Evolutionary conservation across 2,113 vertebrate genomes (phyloP).

Genomic region (Rynchops niger): DNA sequence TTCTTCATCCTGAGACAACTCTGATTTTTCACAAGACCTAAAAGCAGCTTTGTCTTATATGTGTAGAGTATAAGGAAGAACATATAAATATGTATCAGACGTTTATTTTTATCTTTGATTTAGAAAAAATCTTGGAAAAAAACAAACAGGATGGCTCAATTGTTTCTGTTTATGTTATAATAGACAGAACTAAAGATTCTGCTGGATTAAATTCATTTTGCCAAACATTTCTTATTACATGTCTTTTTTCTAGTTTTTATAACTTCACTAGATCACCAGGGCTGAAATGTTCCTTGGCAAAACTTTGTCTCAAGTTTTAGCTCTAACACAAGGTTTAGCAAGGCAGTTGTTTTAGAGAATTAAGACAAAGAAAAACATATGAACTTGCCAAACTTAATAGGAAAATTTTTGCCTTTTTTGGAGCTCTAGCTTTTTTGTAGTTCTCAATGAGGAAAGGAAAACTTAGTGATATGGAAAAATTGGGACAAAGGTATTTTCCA

Average conservation of each 20-base stretch:
- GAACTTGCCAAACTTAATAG: not conserved
- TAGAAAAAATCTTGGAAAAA: not conserved
- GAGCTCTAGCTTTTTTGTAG: not conserved
- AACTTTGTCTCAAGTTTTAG: not conserved
- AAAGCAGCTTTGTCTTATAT: not conserved
- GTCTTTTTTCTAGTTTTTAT: not conserved
- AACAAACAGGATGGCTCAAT: not conserved
- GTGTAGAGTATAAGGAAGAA: not conserved
- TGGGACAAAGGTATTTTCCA: not conserved
- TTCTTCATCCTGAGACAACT: not conserved
- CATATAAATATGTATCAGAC: not conserved
- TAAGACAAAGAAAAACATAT: not conserved
- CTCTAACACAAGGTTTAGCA: not conserved
- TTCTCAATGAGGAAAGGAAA: not conserved
- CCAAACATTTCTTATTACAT: not conserved
- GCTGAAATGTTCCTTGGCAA: not conserved
- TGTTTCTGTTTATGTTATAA: not conserved
- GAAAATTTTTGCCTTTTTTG: not conserved
- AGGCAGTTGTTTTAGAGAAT: not conserved
- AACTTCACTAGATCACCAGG: not conserved
- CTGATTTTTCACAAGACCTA: not conserved
- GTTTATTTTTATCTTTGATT: not conserved
- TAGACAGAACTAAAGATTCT: not conserved
- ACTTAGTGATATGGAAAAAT: not conserved
- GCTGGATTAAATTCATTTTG: not conserved